Conservation (phyloP, 2,888 invertebrate species). For the Ypsolopha scabrella region DNA sequence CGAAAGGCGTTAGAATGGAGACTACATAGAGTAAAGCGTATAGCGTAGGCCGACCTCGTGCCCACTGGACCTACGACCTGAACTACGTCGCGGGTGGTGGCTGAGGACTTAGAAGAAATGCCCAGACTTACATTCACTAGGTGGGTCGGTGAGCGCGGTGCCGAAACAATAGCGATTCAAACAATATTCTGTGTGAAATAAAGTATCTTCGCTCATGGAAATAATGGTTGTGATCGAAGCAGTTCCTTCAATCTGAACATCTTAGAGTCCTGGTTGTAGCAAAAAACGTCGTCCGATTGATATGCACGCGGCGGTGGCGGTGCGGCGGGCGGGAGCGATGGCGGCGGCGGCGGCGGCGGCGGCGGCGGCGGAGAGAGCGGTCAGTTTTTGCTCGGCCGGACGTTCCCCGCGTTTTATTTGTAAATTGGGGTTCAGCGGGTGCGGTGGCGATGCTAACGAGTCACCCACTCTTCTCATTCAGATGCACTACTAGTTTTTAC, state of each 20-base stretch:
- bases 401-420: conserved; percentile 65
- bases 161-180: too few species aligned
- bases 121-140: too few species aligned
- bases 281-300: conserved; percentile 23
- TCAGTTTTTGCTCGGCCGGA: conserved; percentile 58
- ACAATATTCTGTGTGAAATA: background rate
- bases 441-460: conserved; percentile 12
- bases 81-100: too few species aligned
- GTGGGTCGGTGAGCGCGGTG: too few species aligned
- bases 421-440: conserved; percentile 45
- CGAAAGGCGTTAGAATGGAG: too few species aligned
- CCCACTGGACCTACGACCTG: too few species aligned
- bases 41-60: too few species aligned
- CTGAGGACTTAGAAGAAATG: too few species aligned
- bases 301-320: conserved; percentile 1
- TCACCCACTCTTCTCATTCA: conserved; percentile 39
- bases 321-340: background rate
- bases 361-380: conserved; percentile 8
- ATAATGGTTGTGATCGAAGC: background rate
- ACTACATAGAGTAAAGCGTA: too few species aligned
- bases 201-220: background rate
- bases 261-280: conserved; percentile 6
- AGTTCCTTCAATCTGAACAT: background rate
- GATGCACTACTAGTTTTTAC: conserved; percentile 64
- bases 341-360: conserved; percentile 9